Evolutionary conservation across 1,140 invertebrate species (phyloP).

Genomic region (Anthonomus grandis): DNA sequence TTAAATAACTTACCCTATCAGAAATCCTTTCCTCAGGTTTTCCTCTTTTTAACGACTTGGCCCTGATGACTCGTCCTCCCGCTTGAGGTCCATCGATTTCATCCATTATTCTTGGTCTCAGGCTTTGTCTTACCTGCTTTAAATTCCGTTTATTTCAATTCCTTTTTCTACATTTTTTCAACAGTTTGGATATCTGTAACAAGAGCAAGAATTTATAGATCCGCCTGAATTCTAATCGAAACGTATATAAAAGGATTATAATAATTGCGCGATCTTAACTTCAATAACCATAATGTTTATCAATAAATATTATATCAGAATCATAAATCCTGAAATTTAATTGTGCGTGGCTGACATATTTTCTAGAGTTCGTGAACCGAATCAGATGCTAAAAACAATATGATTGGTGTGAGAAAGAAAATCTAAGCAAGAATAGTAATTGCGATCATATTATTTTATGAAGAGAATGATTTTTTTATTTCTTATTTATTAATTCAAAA

Average conservation of each 20-base stretch:
- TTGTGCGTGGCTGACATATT: background rate
- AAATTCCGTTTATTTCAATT: slow-evolving; percentile 19
- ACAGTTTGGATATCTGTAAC: background rate
- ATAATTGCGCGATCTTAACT: too few species aligned
- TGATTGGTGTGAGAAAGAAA: background rate
- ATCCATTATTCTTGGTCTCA: slow-evolving; percentile 18
- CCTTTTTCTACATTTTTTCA: slow-evolving; percentile 3
- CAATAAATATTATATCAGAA: too few species aligned
- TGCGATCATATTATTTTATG: background rate
- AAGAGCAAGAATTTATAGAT: too few species aligned
- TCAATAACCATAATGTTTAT: too few species aligned
- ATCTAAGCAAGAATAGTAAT: background rate
- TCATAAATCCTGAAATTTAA: background rate
- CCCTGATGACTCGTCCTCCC: slow-evolving; percentile 58
- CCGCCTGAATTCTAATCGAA: too few species aligned
- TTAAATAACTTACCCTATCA: slow-evolving; percentile 71
- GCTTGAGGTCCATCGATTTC: slow-evolving; percentile 23
- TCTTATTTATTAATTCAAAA: background rate
- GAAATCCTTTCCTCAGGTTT: slow-evolving; percentile 68
- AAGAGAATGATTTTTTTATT: slow-evolving; percentile 2
- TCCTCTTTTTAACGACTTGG: slow-evolving; percentile 68
- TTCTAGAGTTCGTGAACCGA: background rate
- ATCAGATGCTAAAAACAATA: background rate
- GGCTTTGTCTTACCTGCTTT: background rate
- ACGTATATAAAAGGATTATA: too few species aligned